Percentiles rank a stretch among this genome's conserved stretches.
Evolutionary conservation across 2,113 vertebrate genomes (phyloP).

Genomic region (Xenopus laevis): DNA sequence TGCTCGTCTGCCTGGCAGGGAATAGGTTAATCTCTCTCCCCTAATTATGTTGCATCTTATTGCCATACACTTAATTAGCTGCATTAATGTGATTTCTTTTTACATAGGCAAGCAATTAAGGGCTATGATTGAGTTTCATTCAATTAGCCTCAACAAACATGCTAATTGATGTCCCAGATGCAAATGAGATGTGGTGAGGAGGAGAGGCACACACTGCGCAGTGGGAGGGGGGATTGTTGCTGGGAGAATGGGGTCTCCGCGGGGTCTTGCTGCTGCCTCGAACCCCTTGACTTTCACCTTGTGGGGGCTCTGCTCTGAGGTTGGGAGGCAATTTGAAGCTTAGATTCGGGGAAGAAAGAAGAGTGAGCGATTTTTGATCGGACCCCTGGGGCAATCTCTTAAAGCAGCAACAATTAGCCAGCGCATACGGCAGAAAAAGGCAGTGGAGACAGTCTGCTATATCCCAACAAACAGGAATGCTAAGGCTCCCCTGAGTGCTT

Average conservation of each 20-base stretch:
- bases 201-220: conserved; percentile 42
- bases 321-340: conserved; percentile 12
- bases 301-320: conserved; percentile 40
- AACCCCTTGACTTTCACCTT: conserved; percentile 47
- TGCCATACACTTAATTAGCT: conserved; percentile 94
- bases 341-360: conserved; percentile 21
- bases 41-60: conserved; percentile 87
- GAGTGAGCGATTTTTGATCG: conserved; percentile 2
- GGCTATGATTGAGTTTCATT: conserved; percentile 97
- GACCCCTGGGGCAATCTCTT: conserved; percentile 32
- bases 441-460: conserved; percentile 16
- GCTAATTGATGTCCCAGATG: conserved; percentile 90
- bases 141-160: conserved; percentile 98
- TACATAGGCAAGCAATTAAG: conserved; percentile 96
- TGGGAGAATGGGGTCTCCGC: conserved; percentile 44
- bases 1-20: conserved; percentile 1
- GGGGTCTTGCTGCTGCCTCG: conserved; percentile 36
- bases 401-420: conserved; percentile 39
- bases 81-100: conserved; percentile 98
- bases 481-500: background rate
- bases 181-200: conserved; percentile 80
- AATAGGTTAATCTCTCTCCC: conserved; percentile 33
- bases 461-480: conserved; percentile 1
- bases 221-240: conserved; percentile 49
- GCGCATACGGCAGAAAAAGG: conserved; percentile 9